Conservation (phyloP, 2,113 vertebrate species). For the Fregetta grallaria region DNA sequence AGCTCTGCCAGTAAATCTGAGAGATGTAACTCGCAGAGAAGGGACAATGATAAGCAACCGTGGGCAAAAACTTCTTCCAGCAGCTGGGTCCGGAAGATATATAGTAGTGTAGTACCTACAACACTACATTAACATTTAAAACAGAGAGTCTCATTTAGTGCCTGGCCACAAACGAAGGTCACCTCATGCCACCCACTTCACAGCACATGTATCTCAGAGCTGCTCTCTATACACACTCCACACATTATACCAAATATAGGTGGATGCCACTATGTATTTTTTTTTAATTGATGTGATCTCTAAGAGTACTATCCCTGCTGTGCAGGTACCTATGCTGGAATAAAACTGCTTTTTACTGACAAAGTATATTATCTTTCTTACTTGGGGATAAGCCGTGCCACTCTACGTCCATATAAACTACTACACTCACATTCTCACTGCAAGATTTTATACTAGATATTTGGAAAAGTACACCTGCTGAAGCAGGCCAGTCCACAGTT, state of each 20-base stretch:
- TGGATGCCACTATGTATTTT: not conserved
- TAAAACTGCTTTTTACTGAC: not conserved
- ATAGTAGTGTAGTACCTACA: not conserved
- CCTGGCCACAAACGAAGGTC: not conserved
- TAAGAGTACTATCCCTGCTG: not conserved
- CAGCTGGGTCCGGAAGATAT: not conserved
- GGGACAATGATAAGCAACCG: not conserved
- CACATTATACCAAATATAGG: not conserved
- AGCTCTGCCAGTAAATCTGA: not conserved
- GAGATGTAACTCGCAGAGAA: not conserved
- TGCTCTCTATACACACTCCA: not conserved
- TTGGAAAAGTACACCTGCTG: not conserved
- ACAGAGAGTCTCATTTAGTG: not conserved
- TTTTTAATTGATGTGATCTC: not conserved
- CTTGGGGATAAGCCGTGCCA: not conserved
- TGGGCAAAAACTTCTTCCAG: not conserved
- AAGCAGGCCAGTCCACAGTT: accelerated
- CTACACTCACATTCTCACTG: not conserved
- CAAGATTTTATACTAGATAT: not conserved
- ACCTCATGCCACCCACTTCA: not conserved
- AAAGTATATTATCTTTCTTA: not conserved
- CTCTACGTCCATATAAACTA: not conserved
- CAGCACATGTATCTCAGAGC: not conserved
- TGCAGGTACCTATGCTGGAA: not conserved
- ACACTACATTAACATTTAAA: not conserved